These are phyloP conservation scores for Chelon auratus DNA, from an alignment of 2,797 vertebrate species.

Conservation along the genomic window DNA sequence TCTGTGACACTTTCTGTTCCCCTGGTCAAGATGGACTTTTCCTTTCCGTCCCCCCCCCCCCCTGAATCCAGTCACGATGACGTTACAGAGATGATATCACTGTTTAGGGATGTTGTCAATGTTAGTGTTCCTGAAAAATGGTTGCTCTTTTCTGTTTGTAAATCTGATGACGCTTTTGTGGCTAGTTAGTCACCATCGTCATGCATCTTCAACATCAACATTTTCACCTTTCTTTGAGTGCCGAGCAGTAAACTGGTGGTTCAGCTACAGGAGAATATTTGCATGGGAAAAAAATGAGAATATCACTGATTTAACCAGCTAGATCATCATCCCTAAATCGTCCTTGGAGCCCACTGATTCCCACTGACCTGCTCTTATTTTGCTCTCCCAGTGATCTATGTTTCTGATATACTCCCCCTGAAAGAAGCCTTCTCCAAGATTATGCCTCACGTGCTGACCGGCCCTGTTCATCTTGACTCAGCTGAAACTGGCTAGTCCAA, in stretches of 20 bases:
- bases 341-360: constrained; percentile 23
- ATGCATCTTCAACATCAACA: constrained; percentile 33
- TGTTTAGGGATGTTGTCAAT: constrained; percentile 54
- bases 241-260: constrained; percentile 11
- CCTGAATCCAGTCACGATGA: constrained; percentile 39
- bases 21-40: constrained; percentile 10
- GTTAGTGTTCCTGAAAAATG: constrained; percentile 47
- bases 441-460: constrained; percentile 46
- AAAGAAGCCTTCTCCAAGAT: constrained; percentile 36
- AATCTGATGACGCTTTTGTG: constrained; percentile 57
- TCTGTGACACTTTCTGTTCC: constrained; percentile 25
- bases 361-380: constrained; percentile 44
- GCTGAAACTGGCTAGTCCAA: constrained; percentile 42
- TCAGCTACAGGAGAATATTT: constrained; percentile 7
- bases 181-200: constrained; percentile 53
- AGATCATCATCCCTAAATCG: constrained; percentile 26
- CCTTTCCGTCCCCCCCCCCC: constrained; percentile 14
- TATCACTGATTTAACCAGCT: neutral
- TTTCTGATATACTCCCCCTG: constrained; percentile 52
- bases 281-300: constrained; percentile 6
- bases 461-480: constrained; percentile 53
- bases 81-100: constrained; percentile 57
- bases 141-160: constrained; percentile 54
- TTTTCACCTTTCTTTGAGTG: constrained; percentile 32
- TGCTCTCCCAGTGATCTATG: constrained; percentile 59